Base-by-base conservation (phyloP, 1,140 invertebrate species). In the Protaetia brevitarsis region DNA sequence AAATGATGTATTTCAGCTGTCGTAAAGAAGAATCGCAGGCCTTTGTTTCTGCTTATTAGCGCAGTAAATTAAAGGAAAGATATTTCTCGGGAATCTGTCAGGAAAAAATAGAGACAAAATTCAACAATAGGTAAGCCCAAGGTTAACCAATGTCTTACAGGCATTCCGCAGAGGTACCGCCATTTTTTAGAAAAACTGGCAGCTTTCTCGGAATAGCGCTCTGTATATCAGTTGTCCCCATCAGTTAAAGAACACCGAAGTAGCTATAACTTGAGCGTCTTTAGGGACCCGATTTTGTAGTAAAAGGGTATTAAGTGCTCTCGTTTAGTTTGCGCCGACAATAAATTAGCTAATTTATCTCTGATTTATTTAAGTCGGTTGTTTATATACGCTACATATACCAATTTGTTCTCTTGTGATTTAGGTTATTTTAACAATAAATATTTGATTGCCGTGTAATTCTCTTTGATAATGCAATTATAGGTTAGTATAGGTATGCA, bases 231-330 rank as follows among this genome's bases (percentile, higher is more conserved):
- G 65, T 67, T 61, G 67, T 69, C 67, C 60, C 31, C 65, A 71
- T 69, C 68, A 64, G 29, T 41, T 31, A 67, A 70, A 65, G 71
- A 64, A 72, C 65, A 69, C 64, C 58, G 66, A 69, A 70, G 71
- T 70, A 72, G 71, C 69, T 57, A 72, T 72, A 72, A 72, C 70
- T 72, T 68, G 65, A 65, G 67, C 67, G 67, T 62, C 70, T 72
- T 72, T 71, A 68, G 68, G 64, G 65, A 66, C 68, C 57, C 36
- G 68, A 71, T 71, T 67, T 65, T 59, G 62, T 34, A 66, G 60
- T 31, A 34, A 34, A 57, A 61, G 65, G 63, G n/a, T 41, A 66
- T 60, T 58, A 61, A 63, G 57, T 57, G 65, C 66, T 51, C 65
- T n/a, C 31, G 7, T 34, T n/a, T n/a, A n/a, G n/a, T n/a, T n/a